Base-by-base conservation (phyloP, 2,797 vertebrate species). In the Sylvia borin region DNA sequence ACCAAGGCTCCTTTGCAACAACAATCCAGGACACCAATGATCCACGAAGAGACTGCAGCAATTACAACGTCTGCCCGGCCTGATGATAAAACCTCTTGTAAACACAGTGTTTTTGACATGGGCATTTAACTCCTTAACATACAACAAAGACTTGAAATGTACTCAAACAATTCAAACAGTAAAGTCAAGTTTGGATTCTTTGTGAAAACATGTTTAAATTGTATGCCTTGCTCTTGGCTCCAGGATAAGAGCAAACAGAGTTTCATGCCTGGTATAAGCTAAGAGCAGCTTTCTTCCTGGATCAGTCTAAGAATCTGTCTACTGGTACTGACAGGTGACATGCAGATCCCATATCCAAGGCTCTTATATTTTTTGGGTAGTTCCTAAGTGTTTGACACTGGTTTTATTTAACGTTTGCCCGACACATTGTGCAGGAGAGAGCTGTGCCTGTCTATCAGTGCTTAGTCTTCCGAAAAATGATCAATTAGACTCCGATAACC, bases 61-160 rank as follows among this genome's bases (percentile, higher is more conserved):
- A 32, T 22, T 31, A 34, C 36, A 67, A 8, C 10, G 8, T 34
- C 50, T 58, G 27, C 3, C 0, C 0, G 0, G 45, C 10, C 36
- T 57, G 43, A 43, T 27, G 36, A 47, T 4, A 2, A 88, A 64
- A 51, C 3, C n/a, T 51, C 43, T 55, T 67, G 61, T 32, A 71
- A 60, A 79, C 8, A 48, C 3, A 26, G 8, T 3, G 1, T 7
- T 81, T 80, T 53, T 36, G 58, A 50, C 54, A 78, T 1, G 11
- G 43, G 9, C 17, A 32, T 58, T 61, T 61, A 72, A 57, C 13
- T 47, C 5, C 2, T 17, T 26, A 42, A 65, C 10, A 36, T 16
- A 57, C 9, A 13, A 7, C 22, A 42, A 75, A 65, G 24, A 76
- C 27, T 47, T 2, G 4, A 90, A 78, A 62, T 8, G 17, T 57